Evolutionary conservation across 2,888 invertebrate species (phyloP).

Genomic region (Drosophila prostipennis): DNA sequence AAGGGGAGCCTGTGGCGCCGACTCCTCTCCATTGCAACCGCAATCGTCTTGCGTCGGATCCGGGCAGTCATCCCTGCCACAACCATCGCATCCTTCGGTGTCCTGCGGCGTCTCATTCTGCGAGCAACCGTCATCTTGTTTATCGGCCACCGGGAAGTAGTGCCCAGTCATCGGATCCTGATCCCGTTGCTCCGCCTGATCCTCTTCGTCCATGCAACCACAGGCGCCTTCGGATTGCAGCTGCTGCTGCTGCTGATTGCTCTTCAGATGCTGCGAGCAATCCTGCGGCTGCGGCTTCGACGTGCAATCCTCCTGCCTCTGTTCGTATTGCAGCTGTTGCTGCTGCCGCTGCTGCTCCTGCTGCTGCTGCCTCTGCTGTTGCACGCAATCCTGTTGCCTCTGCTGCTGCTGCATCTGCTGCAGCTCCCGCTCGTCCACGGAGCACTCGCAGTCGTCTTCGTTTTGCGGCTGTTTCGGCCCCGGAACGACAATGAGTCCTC

Average conservation of each 20-base stretch:
- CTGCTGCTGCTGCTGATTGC: background rate
- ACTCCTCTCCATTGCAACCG: background rate
- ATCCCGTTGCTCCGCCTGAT: background rate
- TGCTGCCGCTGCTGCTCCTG: background rate
- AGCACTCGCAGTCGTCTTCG: background rate
- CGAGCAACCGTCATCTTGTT: background rate
- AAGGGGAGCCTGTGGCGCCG: background rate
- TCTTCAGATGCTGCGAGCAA: background rate
- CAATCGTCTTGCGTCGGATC: background rate
- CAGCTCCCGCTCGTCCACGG: background rate
- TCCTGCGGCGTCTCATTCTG: background rate
- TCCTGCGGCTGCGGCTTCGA: slow-evolving; percentile 1
- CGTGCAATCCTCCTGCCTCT: background rate
- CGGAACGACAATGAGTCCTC: background rate
- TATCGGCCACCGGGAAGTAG: slow-evolving; percentile 9
- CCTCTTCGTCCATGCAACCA: background rate
- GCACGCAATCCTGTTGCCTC: background rate
- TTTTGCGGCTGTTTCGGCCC: background rate
- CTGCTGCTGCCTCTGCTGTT: background rate
- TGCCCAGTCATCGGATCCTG: background rate
- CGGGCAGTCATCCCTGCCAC: background rate
- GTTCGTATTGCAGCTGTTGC: background rate
- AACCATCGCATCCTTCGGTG: background rate
- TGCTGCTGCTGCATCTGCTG: background rate
- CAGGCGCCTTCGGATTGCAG: background rate